Base-by-base conservation (phyloP, 1,140 invertebrate genomes). In the Anadara kagoshimensis region DNA sequence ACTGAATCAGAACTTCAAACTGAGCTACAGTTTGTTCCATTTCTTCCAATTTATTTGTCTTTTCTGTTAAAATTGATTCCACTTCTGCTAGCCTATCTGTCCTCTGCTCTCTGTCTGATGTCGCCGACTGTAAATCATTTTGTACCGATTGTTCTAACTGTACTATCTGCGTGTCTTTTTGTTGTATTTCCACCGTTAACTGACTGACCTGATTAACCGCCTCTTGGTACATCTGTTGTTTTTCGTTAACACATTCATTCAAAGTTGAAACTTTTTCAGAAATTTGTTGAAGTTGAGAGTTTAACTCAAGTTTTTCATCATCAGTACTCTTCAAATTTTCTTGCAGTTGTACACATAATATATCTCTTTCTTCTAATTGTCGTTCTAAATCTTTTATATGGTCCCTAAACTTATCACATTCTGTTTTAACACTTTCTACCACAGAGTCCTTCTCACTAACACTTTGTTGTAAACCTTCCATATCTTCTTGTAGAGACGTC, bases 1-100 rank as follows among this genome's bases (percentile, higher is more conserved):
- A 69, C 49, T 80, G 76, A 51, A 80, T 67, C 22, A 71, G 57
- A 69, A 45, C 54, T 57, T 67, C 57, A 61, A 73, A 66, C 51
- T 41, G 36, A 41, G 11, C 47, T n/a, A 49, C 45, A 54, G 45
- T 59, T 43, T 59, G 22, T 58, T 73, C 62, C 47, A 61, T 43
- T 66, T 70, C 63, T 66, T 43, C 45, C 12, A 70, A 18, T 45
- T 41, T 22, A 43, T 26, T 57, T 65, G 53, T 41, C 62, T 69
- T 59, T 66, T 69, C 56, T 61, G 22, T 41, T 7, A 66, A 11
- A 22, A 29, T 26, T 44, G 43, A 49, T 59, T 54, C 47, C 36
- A 58, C 24, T 36, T 65, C 29, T 59, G 36, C 0, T 12, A 64
- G 7, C 29, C 29, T 36, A 36, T 36, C 29, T 36, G 29, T 36